A percentile compares a stretch with the other conserved stretches of the same genome.
These are phyloP conservation scores for Bursaphelenchus okinawaensis DNA, from an alignment of 2,888 invertebrate genomes.

Conservation along the genomic window DNA sequence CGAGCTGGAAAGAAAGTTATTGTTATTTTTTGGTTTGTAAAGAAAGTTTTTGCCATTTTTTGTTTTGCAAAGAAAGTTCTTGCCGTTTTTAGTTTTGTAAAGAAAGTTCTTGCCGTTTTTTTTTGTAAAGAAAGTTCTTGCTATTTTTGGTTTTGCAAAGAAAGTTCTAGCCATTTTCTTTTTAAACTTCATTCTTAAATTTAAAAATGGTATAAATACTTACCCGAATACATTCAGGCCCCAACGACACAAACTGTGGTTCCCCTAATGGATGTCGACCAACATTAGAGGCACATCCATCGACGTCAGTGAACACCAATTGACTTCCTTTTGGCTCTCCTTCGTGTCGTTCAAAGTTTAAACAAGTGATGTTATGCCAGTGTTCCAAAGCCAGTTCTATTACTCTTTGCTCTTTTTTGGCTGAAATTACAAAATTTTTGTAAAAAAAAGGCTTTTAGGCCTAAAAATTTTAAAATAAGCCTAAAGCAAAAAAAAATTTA, in stretches of 20 bases:
- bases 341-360: constrained; percentile 49
- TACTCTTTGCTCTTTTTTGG: constrained; percentile 51
- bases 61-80: no score
- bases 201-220: no score
- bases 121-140: no score
- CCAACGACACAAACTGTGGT: constrained; percentile 57
- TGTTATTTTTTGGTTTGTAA: neutral
- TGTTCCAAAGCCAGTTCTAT: constrained; percentile 58
- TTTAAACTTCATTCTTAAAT: no score
- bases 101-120: no score
- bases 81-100: no score
- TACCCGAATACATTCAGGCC: constrained; percentile 57
- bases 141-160: no score
- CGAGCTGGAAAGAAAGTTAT: constrained; percentile 41
- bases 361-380: constrained; percentile 58
- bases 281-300: constrained; percentile 49
- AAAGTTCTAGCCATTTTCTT: no score
- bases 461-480: neutral
- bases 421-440: constrained; percentile 30
- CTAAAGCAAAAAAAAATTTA: neutral
- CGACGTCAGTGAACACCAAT: constrained; percentile 58
- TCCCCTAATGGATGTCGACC: constrained; percentile 56
- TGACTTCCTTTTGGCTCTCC: constrained; percentile 50
- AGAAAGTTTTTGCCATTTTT: no score
- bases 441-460: neutral